Percentiles rank a stretch among this genome's conserved stretches.
These are phyloP conservation scores for Clytia hemisphaerica DNA, from an alignment of 30 jellyfish, hydroid and myxozoan genomes.

Conservation along the genomic window DNA sequence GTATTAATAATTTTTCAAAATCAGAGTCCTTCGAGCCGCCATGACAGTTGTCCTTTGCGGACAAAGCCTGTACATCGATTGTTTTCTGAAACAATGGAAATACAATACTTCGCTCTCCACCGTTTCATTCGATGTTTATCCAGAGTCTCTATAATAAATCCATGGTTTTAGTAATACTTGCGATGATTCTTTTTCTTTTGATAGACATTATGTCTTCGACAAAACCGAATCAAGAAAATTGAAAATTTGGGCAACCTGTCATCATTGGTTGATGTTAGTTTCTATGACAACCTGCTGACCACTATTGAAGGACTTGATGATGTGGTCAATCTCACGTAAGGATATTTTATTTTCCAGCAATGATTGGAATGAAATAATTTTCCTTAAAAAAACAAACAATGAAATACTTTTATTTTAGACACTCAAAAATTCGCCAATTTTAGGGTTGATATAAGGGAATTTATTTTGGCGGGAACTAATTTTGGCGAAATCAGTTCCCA, in stretches of 20 bases:
- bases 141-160: background rate
- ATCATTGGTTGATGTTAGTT: constrained; percentile 52
- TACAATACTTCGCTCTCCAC: no score
- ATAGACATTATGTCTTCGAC: constrained; percentile 62
- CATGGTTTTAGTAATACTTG: background rate
- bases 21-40: no score
- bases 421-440: background rate
- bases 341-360: background rate
- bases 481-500: no score
- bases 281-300: constrained; percentile 80
- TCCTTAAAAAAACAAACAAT: background rate
- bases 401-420: background rate
- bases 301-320: constrained; percentile 61
- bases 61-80: no score
- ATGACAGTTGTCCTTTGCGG: no score
- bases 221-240: constrained; percentile 68
- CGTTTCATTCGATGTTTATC: no score
- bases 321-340: constrained; percentile 61
- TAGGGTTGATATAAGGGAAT: no score
- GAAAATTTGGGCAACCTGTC: constrained; percentile 45
- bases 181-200: background rate
- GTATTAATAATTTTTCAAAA: no score
- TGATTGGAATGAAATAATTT: background rate
- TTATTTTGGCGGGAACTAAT: no score
- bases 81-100: no score